Percentiles rank a stretch among this genome's conserved stretches.
Conservation (phyloP, 1,140 invertebrate genomes). For the Fopius arisanus region DNA sequence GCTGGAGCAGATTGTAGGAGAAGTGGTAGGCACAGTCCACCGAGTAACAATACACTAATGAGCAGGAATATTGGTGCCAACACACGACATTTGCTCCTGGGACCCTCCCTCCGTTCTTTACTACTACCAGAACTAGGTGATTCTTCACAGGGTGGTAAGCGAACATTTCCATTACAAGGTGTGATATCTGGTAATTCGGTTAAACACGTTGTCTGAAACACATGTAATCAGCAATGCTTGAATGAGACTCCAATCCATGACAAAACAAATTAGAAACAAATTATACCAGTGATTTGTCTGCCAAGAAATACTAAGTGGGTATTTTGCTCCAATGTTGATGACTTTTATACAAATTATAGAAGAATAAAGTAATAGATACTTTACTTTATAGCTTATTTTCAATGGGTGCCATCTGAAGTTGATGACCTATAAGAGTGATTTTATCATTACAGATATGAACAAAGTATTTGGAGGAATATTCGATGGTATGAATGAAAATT, state of each 20-base stretch:
- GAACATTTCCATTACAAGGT: slow-evolving; percentile 63
- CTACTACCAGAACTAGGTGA: slow-evolving; percentile 60
- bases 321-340: too few relatives aligned
- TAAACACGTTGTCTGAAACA: slow-evolving; percentile 65
- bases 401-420: too few relatives aligned
- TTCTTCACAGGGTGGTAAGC: slow-evolving; percentile 59
- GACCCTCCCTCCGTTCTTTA: slow-evolving; percentile 56
- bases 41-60: slow-evolving; percentile 59
- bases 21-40: slow-evolving; percentile 63
- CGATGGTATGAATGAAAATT: too few relatives aligned
- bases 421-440: too few relatives aligned
- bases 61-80: slow-evolving; percentile 61
- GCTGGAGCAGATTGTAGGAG: slow-evolving; percentile 62
- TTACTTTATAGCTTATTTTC: too few relatives aligned
- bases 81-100: slow-evolving; percentile 59
- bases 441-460: too few relatives aligned
- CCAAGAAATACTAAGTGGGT: too few relatives aligned
- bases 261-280: too few relatives aligned
- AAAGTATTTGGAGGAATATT: too few relatives aligned
- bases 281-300: too few relatives aligned
- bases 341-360: too few relatives aligned
- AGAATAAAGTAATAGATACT: too few relatives aligned
- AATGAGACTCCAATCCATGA: slow-evolving; percentile 15
- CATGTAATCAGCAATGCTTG: slow-evolving; percentile 19
- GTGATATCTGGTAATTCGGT: slow-evolving; percentile 65